Conservation (phyloP, 2,797 vertebrate genomes). For the Enteromius mattozi region DNA sequence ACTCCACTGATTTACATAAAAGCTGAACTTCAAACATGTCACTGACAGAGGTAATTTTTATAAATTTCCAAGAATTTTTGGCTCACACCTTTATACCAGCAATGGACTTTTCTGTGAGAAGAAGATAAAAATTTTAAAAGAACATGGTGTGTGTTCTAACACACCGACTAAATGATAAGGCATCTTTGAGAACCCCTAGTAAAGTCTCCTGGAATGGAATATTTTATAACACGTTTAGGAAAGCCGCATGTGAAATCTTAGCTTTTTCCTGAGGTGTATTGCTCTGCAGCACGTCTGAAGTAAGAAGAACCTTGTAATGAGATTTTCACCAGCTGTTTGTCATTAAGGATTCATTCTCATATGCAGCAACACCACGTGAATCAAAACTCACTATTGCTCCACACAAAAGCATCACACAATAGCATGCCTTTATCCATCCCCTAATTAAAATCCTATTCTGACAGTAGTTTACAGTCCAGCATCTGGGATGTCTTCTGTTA, state of each 20-base stretch:
- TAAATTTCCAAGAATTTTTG: slow-evolving; percentile 5
- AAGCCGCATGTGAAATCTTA: slow-evolving; percentile 26
- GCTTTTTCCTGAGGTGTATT: slow-evolving; percentile 29
- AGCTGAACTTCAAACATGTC: slow-evolving; percentile 41
- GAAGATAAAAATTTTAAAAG: not conserved
- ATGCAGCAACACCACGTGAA: slow-evolving; percentile 34
- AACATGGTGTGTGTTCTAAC: not conserved
- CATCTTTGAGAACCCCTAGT: slow-evolving; percentile 24
- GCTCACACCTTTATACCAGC: slow-evolving; percentile 15
- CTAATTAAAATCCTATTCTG: slow-evolving; percentile 16
- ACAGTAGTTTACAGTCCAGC: not conserved
- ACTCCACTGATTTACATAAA: slow-evolving; percentile 50
- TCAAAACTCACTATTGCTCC: slow-evolving; percentile 33
- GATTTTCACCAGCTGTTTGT: slow-evolving; percentile 49
- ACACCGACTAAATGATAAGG: not conserved
- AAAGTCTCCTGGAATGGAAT: slow-evolving; percentile 39
- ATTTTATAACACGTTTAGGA: slow-evolving; percentile 31
- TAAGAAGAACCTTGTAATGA: slow-evolving; percentile 48
- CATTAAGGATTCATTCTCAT: slow-evolving; percentile 53
- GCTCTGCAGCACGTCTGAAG: slow-evolving; percentile 25
- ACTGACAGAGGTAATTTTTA: slow-evolving; percentile 21
- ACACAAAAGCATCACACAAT: not conserved
- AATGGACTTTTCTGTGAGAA: slow-evolving; percentile 23
- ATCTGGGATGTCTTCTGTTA: not conserved
- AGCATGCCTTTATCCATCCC: not conserved